These are phyloP conservation scores for Graphium colonna DNA, from an alignment of 2,888 invertebrate species.

Conservation along the genomic window DNA sequence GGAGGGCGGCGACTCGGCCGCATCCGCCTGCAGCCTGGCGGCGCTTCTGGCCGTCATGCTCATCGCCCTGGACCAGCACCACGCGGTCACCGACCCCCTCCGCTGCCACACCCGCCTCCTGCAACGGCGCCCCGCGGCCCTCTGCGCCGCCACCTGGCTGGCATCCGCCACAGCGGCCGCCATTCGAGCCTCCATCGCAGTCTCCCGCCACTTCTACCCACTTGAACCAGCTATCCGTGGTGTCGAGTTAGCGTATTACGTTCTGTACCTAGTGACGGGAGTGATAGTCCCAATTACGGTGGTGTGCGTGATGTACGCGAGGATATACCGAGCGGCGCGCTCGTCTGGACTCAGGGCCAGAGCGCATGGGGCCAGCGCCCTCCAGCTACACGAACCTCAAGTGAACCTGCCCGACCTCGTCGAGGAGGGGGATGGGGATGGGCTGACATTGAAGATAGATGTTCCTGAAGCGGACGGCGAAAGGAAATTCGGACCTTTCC, in stretches of 20 bases:
- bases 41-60: constrained; percentile 65
- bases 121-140: constrained; percentile 63
- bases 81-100: constrained; percentile 75
- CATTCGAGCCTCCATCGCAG: constrained; percentile 55
- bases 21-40: constrained; percentile 59
- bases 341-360: constrained; percentile 80
- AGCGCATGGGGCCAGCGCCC: constrained; percentile 70
- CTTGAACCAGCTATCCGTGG: constrained; percentile 48
- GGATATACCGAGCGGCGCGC: constrained; percentile 88
- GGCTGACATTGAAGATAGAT: constrained; percentile 68
- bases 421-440: constrained; percentile 67
- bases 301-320: constrained; percentile 86
- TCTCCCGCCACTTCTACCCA: constrained; percentile 54
- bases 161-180: constrained; percentile 62
- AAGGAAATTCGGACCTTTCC: constrained; percentile 67
- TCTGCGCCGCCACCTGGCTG: constrained; percentile 78
- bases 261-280: constrained; percentile 62
- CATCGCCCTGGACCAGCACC: constrained; percentile 76
- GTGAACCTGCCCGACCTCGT: constrained; percentile 61
- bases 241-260: constrained; percentile 59
- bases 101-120: constrained; percentile 74
- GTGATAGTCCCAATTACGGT: constrained; percentile 74
- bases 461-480: constrained; percentile 51
- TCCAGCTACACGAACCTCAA: constrained; percentile 73
- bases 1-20: constrained; percentile 75